These are phyloP conservation scores for Noturus placidus DNA, from an alignment of 2,113 vertebrate genomes.

Conservation along the genomic window DNA sequence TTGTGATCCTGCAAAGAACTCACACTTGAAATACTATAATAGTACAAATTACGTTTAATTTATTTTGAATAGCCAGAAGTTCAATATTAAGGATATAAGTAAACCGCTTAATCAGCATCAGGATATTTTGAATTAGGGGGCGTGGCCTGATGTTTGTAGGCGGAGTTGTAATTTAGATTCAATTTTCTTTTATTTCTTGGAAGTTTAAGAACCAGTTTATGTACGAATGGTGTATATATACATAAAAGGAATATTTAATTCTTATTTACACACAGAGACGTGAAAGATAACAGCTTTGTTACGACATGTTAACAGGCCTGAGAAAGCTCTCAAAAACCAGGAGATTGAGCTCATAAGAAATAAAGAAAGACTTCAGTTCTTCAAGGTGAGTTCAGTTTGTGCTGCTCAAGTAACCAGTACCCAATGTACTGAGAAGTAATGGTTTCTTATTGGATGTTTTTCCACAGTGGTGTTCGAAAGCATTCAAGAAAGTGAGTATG, in stretches of 20 bases:
- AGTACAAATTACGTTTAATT: neutral
- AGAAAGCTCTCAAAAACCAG: constrained; percentile 89
- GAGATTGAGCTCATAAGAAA: constrained; percentile 92
- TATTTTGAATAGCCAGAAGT: neutral
- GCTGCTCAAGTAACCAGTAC: too few relatives aligned
- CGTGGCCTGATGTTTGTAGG: neutral
- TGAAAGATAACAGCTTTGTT: neutral
- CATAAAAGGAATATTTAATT: too few relatives aligned
- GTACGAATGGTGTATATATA: neutral
- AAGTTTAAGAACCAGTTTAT: neutral
- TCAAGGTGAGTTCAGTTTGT: constrained; percentile 79
- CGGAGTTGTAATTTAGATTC: neutral
- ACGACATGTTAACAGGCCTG: constrained; percentile 72
- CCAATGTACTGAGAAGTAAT: neutral
- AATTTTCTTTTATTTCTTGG: neutral
- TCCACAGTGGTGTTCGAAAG: constrained; percentile 89
- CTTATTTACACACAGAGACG: neutral
- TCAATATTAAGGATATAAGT: neutral
- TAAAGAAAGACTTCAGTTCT: constrained; percentile 95
- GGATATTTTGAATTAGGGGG: neutral
- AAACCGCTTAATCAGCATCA: neutral
- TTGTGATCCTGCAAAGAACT: neutral
- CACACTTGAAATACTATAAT: neutral
- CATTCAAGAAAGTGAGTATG: constrained; percentile 89
- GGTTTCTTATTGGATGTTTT: constrained; percentile 12